phyloP scores from a whole-genome alignment of 1,140 invertebrate species.

The Drosophila biarmipes region DNA sequence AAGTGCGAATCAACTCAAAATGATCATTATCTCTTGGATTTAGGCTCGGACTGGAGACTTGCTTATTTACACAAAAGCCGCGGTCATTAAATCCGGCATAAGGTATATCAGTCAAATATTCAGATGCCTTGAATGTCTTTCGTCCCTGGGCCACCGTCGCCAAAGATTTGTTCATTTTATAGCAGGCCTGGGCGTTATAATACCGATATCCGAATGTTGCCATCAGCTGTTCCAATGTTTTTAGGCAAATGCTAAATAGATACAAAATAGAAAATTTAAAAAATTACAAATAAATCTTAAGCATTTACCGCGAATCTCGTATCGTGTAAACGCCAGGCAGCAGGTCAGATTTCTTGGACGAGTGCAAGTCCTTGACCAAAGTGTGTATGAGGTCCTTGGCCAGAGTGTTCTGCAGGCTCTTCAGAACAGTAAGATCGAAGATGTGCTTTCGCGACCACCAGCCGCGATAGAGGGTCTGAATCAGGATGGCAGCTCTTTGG shows the following conservation, averaged over 20 bases:
- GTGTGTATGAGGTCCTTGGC: conserved; percentile 2
- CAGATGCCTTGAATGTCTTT: neutral
- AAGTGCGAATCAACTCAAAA: conserved; percentile 3
- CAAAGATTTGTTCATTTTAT: neutral
- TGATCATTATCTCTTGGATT: neutral
- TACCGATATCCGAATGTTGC: conserved; percentile 16
- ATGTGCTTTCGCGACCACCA: conserved; percentile 56
- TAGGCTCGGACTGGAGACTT: rapidly evolving
- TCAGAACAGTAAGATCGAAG: conserved; percentile 14
- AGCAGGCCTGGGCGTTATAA: conserved; percentile 9
- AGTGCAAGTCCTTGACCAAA: neutral
- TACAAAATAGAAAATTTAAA: neutral
- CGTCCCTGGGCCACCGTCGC: neutral
- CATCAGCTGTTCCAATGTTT: conserved; percentile 1
- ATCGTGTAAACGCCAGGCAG: conserved; percentile 14
- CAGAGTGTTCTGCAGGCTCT: neutral
- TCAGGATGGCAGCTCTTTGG: conserved; percentile 14
- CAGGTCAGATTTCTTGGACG: neutral
- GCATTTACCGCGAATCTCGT: conserved; percentile 10
- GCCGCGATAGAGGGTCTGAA: conserved; percentile 62
- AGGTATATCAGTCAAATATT: conserved; percentile 9
- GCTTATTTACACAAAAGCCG: neutral
- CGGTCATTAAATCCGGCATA: conserved; percentile 12
- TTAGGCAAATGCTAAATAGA: neutral
- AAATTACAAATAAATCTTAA: neutral